Percentiles rank a stretch among this genome's conserved stretches.
phyloP scores from a whole-genome alignment of 2,113 vertebrate genomes.

The Miniopterus natalensis region DNA sequence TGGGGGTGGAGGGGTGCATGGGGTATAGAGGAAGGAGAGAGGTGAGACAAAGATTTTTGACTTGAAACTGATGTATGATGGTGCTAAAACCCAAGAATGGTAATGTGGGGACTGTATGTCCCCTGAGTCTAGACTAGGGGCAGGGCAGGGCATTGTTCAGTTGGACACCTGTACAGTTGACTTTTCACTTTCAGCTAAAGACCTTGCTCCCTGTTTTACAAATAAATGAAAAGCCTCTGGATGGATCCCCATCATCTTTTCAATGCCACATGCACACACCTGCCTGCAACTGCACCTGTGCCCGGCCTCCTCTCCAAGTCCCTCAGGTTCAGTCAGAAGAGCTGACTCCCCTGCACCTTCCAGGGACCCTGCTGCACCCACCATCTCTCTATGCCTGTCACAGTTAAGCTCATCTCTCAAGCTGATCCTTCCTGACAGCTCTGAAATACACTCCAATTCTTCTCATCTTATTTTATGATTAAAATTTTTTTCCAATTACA shows the following conservation, averaged over 20 bases:
- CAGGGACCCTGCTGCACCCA: fast-evolving
- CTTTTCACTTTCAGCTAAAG: not conserved
- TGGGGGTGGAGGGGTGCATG: too few species aligned
- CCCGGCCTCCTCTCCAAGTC: not conserved
- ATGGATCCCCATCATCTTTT: fast-evolving
- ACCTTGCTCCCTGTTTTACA: not conserved
- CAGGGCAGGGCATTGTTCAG: fast-evolving
- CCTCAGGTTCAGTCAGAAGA: not conserved
- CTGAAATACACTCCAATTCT: not conserved
- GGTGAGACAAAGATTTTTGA: not conserved
- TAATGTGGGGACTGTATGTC: not conserved
- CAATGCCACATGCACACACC: fast-evolving
- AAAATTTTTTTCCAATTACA: not conserved
- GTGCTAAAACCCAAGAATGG: not conserved
- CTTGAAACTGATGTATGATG: not conserved
- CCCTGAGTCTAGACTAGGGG: not conserved
- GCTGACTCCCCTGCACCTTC: not conserved
- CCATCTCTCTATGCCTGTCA: fast-evolving
- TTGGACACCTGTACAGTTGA: not conserved
- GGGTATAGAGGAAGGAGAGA: not conserved
- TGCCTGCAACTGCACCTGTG: fast-evolving
- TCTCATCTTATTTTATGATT: not conserved
- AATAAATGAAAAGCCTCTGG: not conserved
- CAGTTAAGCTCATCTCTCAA: not conserved
- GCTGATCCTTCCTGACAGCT: not conserved